Percentiles rank a stretch among this genome's conserved stretches.
Evolutionary conservation across 2,113 vertebrate species (phyloP).

Genomic region (Cygnus buccinator): DNA sequence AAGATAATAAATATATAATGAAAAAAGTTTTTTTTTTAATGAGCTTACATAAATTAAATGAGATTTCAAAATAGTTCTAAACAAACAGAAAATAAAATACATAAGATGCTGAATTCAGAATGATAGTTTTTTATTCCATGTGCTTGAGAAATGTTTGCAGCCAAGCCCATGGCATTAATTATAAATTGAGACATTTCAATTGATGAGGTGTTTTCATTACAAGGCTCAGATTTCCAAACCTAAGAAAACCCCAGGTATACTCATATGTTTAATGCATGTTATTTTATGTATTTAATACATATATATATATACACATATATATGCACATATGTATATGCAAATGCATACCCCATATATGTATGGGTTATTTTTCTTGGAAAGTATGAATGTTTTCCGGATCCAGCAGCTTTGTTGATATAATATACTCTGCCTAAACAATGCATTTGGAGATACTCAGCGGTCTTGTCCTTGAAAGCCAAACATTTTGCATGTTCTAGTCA

Average conservation of each 20-base stretch:
- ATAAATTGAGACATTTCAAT: neutral
- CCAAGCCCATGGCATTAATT: neutral
- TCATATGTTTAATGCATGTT: neutral
- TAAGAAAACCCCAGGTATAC: neutral
- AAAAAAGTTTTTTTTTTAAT: neutral
- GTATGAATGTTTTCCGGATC: neutral
- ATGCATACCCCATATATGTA: neutral
- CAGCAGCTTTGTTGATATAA: neutral
- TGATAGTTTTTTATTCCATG: neutral
- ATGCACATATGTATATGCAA: neutral
- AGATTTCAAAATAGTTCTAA: neutral
- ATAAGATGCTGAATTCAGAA: neutral
- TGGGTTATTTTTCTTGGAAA: neutral
- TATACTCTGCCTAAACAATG: neutral
- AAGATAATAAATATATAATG: neutral
- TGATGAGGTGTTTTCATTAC: neutral
- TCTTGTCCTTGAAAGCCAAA: constrained; percentile 26
- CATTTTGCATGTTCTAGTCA: neutral
- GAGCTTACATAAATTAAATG: neutral
- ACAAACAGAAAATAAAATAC: neutral
- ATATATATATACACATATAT: too few species aligned
- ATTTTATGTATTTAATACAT: neutral
- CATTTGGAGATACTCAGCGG: neutral
- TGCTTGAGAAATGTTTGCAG: neutral
- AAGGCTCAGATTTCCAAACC: neutral